Base-by-base conservation (phyloP, 23 tunicate species). In the Styela plicata region DNA sequence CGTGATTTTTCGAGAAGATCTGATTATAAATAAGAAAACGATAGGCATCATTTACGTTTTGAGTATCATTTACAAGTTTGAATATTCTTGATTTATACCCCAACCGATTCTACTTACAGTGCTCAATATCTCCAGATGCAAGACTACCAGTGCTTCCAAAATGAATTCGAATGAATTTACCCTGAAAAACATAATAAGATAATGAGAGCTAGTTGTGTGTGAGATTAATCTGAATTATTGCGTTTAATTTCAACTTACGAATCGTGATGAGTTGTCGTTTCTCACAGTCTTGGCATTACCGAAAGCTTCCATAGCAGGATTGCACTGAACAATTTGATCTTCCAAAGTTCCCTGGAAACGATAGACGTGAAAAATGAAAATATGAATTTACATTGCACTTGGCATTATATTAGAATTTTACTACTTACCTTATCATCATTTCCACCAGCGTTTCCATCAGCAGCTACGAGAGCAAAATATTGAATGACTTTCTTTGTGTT, bases 401-500 rank as follows among this genome's bases (percentile, higher is more conserved):
- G n/a, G 10, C 57, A 44, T 44, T 44, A 44, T 44, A 44, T 44
- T 5, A 44, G 57, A 44, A n/a, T 13, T 44, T 5, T 44, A 44
- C 13, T 5, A 5, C 13, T 44, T 44, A 44, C 57, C 90, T 82
- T 74, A 2, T 67, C 86, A 31, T 86, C 89, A 25, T 34, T 53
- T 80, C 79, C 35, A 7, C 63, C 83, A 24, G 73, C 85, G 33
- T 85, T 88, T 2, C 90, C 94, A 33, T 94, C 64, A 36, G 99
- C 99, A 52, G 97, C 97, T 18, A 96, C 99, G 16, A 88, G 82
- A 23, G 99, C 99, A 74, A 96, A 96, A 64, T 91, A 96, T 70
- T 96, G 99, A 69, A 96, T 96, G 34, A 96, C 99, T 64, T 85
- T 66, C 73, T 96, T 96, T 32, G 99, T 96, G 88, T 96, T 96